Evolutionary conservation across 2,113 vertebrate genomes (phyloP).

Genomic region (Psilopsiagon aurifrons): DNA sequence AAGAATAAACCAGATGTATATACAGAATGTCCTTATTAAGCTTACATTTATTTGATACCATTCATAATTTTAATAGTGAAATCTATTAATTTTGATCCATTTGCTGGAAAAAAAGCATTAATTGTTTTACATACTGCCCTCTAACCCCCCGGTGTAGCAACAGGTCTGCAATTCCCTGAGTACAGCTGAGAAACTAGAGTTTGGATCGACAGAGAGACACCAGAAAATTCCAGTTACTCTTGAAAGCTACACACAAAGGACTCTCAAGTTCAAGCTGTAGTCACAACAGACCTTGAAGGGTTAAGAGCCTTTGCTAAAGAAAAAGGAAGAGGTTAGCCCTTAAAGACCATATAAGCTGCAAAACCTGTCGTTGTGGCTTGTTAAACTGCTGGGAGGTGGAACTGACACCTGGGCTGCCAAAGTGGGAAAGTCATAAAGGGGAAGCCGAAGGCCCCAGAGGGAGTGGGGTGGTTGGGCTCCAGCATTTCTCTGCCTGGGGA

Average conservation of each 20-base stretch:
- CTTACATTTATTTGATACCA: background rate
- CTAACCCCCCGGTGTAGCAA: background rate
- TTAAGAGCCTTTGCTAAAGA: constrained; percentile 36
- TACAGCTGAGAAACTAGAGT: background rate
- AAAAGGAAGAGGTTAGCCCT: constrained; percentile 61
- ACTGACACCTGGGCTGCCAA: constrained; percentile 38
- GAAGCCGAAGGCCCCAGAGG: constrained; percentile 32
- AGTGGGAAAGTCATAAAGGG: constrained; percentile 62
- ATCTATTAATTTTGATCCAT: background rate
- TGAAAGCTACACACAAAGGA: background rate
- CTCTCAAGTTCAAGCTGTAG: background rate
- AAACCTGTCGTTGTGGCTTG: constrained; percentile 63
- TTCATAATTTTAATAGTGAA: background rate
- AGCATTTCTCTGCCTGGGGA: background rate
- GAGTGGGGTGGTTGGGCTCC: constrained; percentile 2
- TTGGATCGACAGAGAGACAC: background rate
- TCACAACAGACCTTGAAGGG: background rate
- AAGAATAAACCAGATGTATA: background rate
- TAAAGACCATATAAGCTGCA: constrained; percentile 55
- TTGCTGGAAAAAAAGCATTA: background rate
- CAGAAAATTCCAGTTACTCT: background rate
- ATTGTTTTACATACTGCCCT: background rate
- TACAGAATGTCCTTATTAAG: background rate
- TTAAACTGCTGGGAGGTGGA: constrained; percentile 64
- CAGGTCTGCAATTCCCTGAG: background rate